Base-by-base conservation (phyloP, 2,797 vertebrate species). In the Masticophis lateralis region DNA sequence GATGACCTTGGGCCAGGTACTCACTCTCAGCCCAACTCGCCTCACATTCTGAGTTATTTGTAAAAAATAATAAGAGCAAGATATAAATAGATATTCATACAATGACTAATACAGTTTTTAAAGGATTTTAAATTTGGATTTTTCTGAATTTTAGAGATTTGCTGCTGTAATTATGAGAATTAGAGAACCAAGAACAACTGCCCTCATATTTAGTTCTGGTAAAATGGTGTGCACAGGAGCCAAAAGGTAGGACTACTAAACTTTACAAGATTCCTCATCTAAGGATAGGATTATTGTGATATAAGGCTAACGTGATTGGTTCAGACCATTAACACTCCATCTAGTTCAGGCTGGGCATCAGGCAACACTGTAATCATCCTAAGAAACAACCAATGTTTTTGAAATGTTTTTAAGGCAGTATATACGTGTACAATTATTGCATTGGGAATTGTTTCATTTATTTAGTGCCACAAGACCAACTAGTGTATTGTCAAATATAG, bases 181-280 rank as follows among this genome's bases (percentile, higher is more conserved):
- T 96, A 98, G 99, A 32, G 98, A 99, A 60, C 99, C 99, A 7
- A 97, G 99, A 94, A 99, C 99, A 88, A 99, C 99, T 1, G 99
- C 99, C 0, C 98, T 99, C 86, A 99, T 99, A 97, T 99, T 99
- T 97, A 99, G 99, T 96, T 99, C 99, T 12, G 99, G 99, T 94
- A 99, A 99, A 97, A 99, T 99, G 98, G 99, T 99, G 96, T 99
- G 99, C 95, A 99, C 99, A 0, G 99, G 99, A 93, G 99, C 99
- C 94, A 99, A 99, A 98, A 99, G 99, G 99, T 99, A 96, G 0
- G 55, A 27, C 3, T 25, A 1, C 0, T 53, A 60, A 22, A 4
- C 11, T 51, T 86, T 47, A 47, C 37, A 47, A 83, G 9, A 83
- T 47, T 47, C 37, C 3, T 47, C 37, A 25, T 47, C 9, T 83